Evolutionary conservation across 2,797 vertebrate genomes (phyloP), one percentile per base, ranked within the genome.

Genomic region (Oophaga sylvatica): DNA sequence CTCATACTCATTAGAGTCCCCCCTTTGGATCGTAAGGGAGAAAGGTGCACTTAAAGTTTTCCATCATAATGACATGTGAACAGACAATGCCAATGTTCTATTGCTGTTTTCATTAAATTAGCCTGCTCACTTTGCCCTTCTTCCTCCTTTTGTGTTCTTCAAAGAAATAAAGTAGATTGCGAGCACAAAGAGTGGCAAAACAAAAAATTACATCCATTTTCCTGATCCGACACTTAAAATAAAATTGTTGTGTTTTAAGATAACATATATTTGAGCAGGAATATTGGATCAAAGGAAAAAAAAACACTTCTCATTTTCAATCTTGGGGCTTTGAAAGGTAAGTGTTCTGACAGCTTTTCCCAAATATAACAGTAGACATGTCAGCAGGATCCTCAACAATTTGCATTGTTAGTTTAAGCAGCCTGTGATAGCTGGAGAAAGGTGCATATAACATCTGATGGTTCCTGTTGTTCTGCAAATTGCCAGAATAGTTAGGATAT

Each of bases 101-200:
- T 86, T 3, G 86, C 83, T 19, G 76, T 65, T 90, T 94, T 91
- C 88, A 93, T 91, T 93, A 93, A 93, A 91, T 93, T 92, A 89
- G 75, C 76, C 85, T 81, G 85, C 68, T 90, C 90, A 87, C 80
- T 82, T 60, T 90, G 67, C 22, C 62, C 12, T 92, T 91, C 26
- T 16, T 91, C 91, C 90, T 41, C 85, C 71, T 77, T 73, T 53
- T n/a, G 71, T 90, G 35, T 71, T 67, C 91, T 92, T 90, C 87
- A 92, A 89, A 91, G 87, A 88, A 20, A 89, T 9, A 88, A 45
- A 90, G 84, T 10, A 81, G 71, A 89, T 91, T 79, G 80, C 56
- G 12, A 87, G 68, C 92, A 86, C 88, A 59, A 22, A 77, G 91
- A 92, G 84, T 65, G 86, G 68, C 87, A 90, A 91, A 67, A 76